A percentile compares a stretch with the other conserved stretches of the same genome.
Evolutionary conservation across 2,888 invertebrate species (phyloP).

Genomic region (Archips crataeganus): DNA sequence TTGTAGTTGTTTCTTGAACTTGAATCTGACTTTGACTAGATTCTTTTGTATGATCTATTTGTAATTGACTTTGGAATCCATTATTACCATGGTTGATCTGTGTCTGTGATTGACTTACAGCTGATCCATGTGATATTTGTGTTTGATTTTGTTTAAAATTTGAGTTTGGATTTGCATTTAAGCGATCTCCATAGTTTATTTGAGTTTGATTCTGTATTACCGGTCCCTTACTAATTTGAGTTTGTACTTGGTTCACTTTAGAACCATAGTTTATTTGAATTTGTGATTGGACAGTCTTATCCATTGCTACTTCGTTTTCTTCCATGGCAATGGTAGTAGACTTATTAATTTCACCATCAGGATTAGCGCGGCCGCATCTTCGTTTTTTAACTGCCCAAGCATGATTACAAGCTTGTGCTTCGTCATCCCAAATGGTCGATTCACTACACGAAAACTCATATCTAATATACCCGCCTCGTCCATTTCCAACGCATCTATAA

Average conservation of each 20-base stretch:
- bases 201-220: slow-evolving; percentile 65
- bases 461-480: slow-evolving; percentile 86
- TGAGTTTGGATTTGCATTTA: slow-evolving; percentile 45
- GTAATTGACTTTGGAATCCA: slow-evolving; percentile 63
- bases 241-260: slow-evolving; percentile 60
- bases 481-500: slow-evolving; percentile 90
- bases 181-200: slow-evolving; percentile 56
- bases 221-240: slow-evolving; percentile 58
- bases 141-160: slow-evolving; percentile 60
- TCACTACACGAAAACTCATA: slow-evolving; percentile 91
- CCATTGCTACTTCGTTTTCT: slow-evolving; percentile 39
- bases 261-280: slow-evolving; percentile 60
- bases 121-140: slow-evolving; percentile 59
- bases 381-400: slow-evolving; percentile 85
- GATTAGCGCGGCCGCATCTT: slow-evolving; percentile 64
- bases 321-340: slow-evolving; percentile 13
- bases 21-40: slow-evolving; percentile 63
- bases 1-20: slow-evolving; percentile 52
- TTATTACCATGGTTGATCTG: slow-evolving; percentile 61
- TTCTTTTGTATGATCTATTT: slow-evolving; percentile 63
- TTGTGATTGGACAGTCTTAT: slow-evolving; percentile 56
- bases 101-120: slow-evolving; percentile 62
- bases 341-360: slow-evolving; percentile 41
- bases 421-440: slow-evolving; percentile 92
- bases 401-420: slow-evolving; percentile 90